Percentiles rank a stretch among this genome's conserved stretches.
Conservation (phyloP, 2,888 invertebrate species). For the Nomada goodeniana region DNA sequence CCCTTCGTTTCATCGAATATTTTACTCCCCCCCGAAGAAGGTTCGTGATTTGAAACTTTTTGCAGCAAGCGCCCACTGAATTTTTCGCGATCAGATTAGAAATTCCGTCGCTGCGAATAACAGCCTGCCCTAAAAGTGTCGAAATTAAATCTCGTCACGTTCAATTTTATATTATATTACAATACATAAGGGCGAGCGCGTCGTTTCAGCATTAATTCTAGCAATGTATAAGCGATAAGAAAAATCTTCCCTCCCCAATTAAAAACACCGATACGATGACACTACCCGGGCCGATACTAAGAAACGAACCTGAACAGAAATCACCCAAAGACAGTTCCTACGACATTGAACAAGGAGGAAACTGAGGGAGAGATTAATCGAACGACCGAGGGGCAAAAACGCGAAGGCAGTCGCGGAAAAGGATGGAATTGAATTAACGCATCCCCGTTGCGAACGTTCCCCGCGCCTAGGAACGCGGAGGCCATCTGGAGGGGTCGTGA, state of each 20-base stretch:
- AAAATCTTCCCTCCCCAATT: no score
- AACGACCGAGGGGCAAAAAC: slow-evolving; percentile 21
- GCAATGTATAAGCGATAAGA: background rate
- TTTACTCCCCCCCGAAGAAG: background rate
- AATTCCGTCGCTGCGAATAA: no score
- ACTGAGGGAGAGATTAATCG: slow-evolving; percentile 30
- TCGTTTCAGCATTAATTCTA: no score
- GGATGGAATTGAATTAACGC: slow-evolving; percentile 37
- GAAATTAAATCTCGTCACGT: no score
- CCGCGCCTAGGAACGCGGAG: background rate
- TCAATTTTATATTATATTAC: no score
- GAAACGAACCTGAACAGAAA: background rate
- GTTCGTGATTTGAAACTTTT: no score
- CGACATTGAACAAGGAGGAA: background rate
- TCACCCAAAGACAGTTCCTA: background rate
- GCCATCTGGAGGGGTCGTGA: background rate
- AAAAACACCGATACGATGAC: background rate
- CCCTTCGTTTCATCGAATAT: background rate
- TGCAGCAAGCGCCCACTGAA: no score
- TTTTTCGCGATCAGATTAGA: no score
- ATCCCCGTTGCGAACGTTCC: slow-evolving; percentile 12
- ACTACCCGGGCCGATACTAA: background rate
- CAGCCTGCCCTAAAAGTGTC: no score
- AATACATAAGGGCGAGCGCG: no score
- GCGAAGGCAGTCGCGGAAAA: background rate